Evolutionary conservation across 2,113 vertebrate genomes (phyloP), one percentile per base, ranked within the genome.

Genomic region (Todiramphus saurophagus): DNA sequence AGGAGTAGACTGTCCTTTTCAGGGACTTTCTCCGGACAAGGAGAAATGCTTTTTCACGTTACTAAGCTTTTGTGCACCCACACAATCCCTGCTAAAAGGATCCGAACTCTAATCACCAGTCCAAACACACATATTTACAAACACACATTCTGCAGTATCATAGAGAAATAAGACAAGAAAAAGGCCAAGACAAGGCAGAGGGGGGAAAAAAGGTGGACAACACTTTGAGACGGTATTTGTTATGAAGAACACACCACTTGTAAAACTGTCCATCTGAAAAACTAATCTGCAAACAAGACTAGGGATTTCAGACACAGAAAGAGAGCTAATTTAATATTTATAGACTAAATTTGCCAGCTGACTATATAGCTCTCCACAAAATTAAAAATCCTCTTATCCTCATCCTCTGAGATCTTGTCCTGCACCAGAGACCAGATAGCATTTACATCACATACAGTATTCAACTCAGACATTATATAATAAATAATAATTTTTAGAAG

Each of bases 251-350:
- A 16, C 41, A 89, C 28, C 41, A 31, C 84, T 67, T 66, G 50
- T 76, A 74, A 84, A 94, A 95, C 0, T 77, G 77, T 51, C 70
- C 89, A 93, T 24, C 48, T 87, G 87, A 92, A 91, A 96, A 94
- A 74, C 50, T 94, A 59, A 85, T 95, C 81, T 82, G 62, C 83
- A 89, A 91, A 82, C 31, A 79, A 87, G 83, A 84, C 53, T 3
- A 72, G 83, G 67, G 62, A 81, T 84, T 95, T 94, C 77, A 73
- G 70, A 89, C 67, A 87, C 7, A 59, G 73, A 80, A 93, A 2
- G 69, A 77, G 44, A 95, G 89, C 86, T 94, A 79, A 94, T 94
- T 96, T 95, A 95, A 93, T 93, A 96, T 95, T 94, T 92, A 95
- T 93, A 76, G 86, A 76, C 83, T 78, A 90, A 92, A 94, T 95